Evolutionary conservation across 92 coral and sea anemone species (phyloP).

Genomic region (Montipora capitata): DNA sequence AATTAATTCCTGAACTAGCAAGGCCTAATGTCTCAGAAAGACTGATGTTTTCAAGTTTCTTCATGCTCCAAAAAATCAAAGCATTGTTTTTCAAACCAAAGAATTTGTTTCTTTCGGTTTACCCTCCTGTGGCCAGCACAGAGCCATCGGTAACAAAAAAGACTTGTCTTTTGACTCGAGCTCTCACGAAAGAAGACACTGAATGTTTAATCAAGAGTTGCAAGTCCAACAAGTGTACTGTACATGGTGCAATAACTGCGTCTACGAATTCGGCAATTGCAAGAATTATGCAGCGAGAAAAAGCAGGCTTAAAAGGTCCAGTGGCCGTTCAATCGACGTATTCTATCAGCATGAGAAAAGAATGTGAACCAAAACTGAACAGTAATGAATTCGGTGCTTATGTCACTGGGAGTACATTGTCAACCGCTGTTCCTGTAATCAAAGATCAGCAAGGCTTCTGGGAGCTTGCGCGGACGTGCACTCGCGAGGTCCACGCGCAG

Average conservation of each 20-base stretch:
- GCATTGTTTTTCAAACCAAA: constrained; percentile 31
- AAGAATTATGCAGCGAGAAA: constrained; percentile 23
- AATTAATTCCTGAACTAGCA: constrained; percentile 3
- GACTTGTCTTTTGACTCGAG: constrained; percentile 41
- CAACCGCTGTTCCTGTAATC: constrained; percentile 19
- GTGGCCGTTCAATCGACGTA: constrained; percentile 26
- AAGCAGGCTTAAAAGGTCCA: constrained; percentile 2
- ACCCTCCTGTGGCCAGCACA: constrained; percentile 35
- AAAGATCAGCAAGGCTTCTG: constrained; percentile 36
- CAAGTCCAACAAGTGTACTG: constrained; percentile 57
- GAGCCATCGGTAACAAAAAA: constrained; percentile 51
- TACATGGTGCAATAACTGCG: constrained; percentile 64
- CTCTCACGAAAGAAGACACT: constrained; percentile 54
- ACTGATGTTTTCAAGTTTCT: constrained; percentile 20
- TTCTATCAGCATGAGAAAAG: constrained; percentile 41
- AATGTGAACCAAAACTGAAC: constrained; percentile 39
- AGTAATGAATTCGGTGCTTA: constrained; percentile 38
- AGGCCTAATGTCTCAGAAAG: constrained; percentile 19
- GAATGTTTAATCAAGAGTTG: constrained; percentile 29
- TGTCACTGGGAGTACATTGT: constrained; percentile 19
- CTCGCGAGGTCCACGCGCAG: constrained; percentile 61
- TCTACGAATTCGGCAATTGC: constrained; percentile 52
- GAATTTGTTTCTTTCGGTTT: constrained; percentile 34
- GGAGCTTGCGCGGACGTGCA: constrained; percentile 51
- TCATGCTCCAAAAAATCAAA: constrained; percentile 11